A percentile compares a stretch with the other conserved stretches of the same genome.
Conservation (phyloP, 2,888 invertebrate species). For the Polydrusus cervinus region DNA sequence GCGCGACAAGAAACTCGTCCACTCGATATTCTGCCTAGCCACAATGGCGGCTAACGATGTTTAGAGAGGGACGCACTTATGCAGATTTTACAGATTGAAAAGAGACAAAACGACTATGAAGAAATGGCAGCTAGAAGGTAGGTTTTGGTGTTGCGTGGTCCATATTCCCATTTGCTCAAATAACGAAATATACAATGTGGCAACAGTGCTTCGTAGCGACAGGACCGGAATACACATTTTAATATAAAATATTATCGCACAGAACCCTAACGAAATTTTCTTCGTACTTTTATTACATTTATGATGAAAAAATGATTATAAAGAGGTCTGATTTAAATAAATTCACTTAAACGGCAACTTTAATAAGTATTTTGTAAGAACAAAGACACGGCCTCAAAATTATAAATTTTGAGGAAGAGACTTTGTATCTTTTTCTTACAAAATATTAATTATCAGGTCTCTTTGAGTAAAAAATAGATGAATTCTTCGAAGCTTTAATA, state of each 20-base stretch:
- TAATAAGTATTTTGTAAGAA: too few relatives aligned
- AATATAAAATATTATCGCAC: not conserved
- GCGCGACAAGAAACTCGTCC: slow-evolving; percentile 54
- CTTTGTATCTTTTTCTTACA: too few relatives aligned
- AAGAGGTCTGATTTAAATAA: too few relatives aligned
- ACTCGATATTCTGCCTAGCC: slow-evolving; percentile 50
- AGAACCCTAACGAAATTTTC: too few relatives aligned
- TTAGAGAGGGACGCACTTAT: slow-evolving; percentile 64
- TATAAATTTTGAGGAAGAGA: too few relatives aligned
- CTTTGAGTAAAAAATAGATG: too few relatives aligned
- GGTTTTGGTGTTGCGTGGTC: slow-evolving; percentile 40
- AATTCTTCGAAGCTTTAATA: not conserved
- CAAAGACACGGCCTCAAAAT: too few relatives aligned
- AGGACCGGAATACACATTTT: not conserved
- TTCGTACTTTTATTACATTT: not conserved
- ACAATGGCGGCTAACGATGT: slow-evolving; percentile 68
- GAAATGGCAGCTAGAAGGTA: slow-evolving; percentile 22
- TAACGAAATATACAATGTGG: not conserved
- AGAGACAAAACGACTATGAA: slow-evolving; percentile 30
- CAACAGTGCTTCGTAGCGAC: slow-evolving; percentile 2
- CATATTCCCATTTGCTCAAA: slow-evolving; percentile 23
- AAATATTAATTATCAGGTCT: too few relatives aligned
- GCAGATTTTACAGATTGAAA: slow-evolving; percentile 23
- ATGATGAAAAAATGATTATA: too few relatives aligned
- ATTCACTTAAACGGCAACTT: not conserved